These are phyloP conservation scores for Dysmachus trigonus DNA, from an alignment of 2,888 invertebrate genomes.

Conservation along the genomic window DNA sequence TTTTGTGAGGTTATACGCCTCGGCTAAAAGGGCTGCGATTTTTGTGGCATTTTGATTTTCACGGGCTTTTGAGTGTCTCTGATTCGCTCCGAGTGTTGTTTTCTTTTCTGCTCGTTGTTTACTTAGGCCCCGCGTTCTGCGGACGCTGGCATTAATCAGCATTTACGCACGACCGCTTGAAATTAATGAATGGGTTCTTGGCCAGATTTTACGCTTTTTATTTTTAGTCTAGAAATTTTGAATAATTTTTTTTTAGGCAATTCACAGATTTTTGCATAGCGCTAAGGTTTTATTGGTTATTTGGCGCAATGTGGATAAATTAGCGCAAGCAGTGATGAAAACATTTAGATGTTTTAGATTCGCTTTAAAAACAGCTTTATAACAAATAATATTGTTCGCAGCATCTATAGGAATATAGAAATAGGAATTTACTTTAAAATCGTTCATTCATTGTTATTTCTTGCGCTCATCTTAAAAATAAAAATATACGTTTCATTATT, in stretches of 20 bases:
- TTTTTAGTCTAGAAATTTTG: neutral
- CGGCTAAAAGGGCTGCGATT: neutral
- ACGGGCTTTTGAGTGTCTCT: neutral
- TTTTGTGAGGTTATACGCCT: neutral
- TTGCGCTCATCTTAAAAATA: no score
- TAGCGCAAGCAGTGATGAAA: neutral
- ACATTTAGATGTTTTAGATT: neutral
- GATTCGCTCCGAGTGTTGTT: neutral
- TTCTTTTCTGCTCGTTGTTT: neutral
- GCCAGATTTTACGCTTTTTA: neutral
- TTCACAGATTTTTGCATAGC: neutral
- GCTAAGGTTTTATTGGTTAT: neutral
- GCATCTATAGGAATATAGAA: no score
- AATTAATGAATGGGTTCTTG: neutral
- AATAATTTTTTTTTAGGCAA: neutral
- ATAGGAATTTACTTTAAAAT: no score
- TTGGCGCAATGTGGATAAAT: neutral
- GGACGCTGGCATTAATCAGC: neutral
- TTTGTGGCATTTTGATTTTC: neutral
- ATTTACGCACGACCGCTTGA: neutral
- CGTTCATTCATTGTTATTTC: no score
- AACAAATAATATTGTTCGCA: no score
- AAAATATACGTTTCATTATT: no score
- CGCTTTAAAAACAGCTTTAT: no score
- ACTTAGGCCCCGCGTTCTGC: neutral